Percentiles rank a stretch among this genome's conserved stretches.
Evolutionary conservation across 2,797 vertebrate species (phyloP).

Genomic region (Dendrocincla tyrannina): DNA sequence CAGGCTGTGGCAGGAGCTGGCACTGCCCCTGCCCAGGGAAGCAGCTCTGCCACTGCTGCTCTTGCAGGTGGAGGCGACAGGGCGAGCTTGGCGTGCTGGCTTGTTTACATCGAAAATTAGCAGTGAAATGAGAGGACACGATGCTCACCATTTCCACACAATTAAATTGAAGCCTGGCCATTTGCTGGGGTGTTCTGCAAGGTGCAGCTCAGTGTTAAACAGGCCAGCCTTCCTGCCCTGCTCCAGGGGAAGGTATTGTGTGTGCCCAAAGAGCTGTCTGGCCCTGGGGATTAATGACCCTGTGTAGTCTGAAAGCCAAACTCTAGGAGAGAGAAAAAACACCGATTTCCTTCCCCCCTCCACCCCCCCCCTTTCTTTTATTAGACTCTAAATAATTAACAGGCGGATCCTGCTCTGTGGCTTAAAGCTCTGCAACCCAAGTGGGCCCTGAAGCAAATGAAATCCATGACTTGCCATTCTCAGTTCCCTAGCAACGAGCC

Average conservation of each 20-base stretch:
- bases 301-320: not conserved
- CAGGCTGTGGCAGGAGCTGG: not conserved
- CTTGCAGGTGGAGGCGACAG: not conserved
- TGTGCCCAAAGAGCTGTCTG: not conserved
- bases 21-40: not conserved
- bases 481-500: slow-evolving; percentile 80
- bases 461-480: slow-evolving; percentile 58
- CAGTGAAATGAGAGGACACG: not conserved
- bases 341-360: not conserved
- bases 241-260: not conserved
- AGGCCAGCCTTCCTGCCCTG: not conserved
- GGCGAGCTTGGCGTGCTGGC: not conserved
- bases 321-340: not conserved
- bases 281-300: not conserved
- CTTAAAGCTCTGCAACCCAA: slow-evolving; percentile 39
- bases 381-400: slow-evolving; percentile 66
- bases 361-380: not conserved
- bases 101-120: slow-evolving; percentile 3
- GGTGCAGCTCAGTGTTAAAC: not conserved
- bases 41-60: not conserved
- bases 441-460: slow-evolving; percentile 50
- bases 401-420: slow-evolving; percentile 32
- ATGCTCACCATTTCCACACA: not conserved
- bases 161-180: not conserved
- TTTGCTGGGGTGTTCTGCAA: not conserved